phyloP scores from a whole-genome alignment of 1,140 invertebrate species.

The Drepana arcuata region DNA sequence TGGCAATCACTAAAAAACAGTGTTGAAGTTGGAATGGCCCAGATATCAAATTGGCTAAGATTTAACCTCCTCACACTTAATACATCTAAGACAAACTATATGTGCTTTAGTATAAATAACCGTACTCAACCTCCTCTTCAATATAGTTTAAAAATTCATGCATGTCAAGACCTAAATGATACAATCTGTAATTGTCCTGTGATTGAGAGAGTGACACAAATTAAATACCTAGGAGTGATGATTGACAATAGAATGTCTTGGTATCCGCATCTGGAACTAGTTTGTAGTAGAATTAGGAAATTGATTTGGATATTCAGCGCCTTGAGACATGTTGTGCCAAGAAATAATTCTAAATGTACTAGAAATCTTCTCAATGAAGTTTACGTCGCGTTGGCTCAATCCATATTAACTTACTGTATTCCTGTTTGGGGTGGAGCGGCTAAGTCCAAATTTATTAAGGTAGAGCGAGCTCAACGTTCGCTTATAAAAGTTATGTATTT shows the following conservation, averaged over 20 bases:
- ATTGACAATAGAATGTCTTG: neutral
- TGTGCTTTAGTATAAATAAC: slow-evolving; percentile 9
- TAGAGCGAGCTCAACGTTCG: too few species aligned
- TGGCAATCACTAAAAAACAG: slow-evolving; percentile 9
- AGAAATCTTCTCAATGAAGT: too few species aligned
- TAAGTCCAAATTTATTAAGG: too few species aligned
- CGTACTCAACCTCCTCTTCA: neutral
- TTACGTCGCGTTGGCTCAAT: too few species aligned
- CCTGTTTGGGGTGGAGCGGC: too few species aligned
- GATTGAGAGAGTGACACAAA: neutral
- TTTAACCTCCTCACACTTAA: slow-evolving; percentile 10
- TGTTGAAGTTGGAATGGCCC: slow-evolving; percentile 3
- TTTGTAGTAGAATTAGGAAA: too few species aligned
- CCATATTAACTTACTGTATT: too few species aligned
- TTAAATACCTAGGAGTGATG: neutral
- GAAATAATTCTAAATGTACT: too few species aligned
- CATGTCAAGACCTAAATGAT: slow-evolving; percentile 2
- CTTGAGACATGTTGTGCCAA: too few species aligned
- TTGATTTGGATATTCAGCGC: too few species aligned
- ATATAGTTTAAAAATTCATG: slow-evolving; percentile 8
- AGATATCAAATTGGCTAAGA: slow-evolving; percentile 6
- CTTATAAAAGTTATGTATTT: too few species aligned
- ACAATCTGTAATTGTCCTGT: neutral
- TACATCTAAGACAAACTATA: slow-evolving; percentile 13
- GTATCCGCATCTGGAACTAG: too few species aligned